Percentiles rank a stretch among this genome's conserved stretches.
Conservation (phyloP, 30 jellyfish, hydroid and myxozoan genomes). For the Cassiopea andromeda region DNA sequence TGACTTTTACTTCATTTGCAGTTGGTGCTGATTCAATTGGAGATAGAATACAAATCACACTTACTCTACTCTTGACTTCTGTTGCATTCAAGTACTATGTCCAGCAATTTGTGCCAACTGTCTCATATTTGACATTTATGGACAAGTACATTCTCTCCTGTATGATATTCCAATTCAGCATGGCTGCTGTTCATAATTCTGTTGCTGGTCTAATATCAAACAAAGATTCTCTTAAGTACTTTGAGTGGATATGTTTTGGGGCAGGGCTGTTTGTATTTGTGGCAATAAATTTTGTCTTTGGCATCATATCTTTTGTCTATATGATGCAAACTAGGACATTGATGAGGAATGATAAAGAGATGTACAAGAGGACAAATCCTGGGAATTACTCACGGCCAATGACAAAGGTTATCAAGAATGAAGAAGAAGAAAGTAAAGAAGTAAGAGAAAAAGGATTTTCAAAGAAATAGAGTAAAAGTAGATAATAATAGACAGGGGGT, state of each 20-base stretch:
- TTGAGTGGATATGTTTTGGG: slow-evolving; percentile 59
- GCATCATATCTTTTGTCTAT: slow-evolving; percentile 18
- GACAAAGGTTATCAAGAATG: not conserved
- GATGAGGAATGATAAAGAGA: slow-evolving; percentile 28
- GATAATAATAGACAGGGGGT: too few species aligned
- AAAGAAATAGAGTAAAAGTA: too few species aligned
- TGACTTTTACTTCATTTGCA: slow-evolving; percentile 72
- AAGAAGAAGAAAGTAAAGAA: not conserved
- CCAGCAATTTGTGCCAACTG: slow-evolving; percentile 76
- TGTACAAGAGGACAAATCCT: slow-evolving; percentile 16
- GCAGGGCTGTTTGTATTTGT: slow-evolving; percentile 25
- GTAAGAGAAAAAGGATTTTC: not conserved
- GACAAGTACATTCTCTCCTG: slow-evolving; percentile 50
- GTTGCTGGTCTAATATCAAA: slow-evolving; percentile 46
- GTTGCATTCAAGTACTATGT: slow-evolving; percentile 66
- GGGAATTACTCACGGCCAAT: not conserved
- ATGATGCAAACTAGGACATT: not conserved
- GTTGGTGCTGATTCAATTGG: slow-evolving; percentile 59
- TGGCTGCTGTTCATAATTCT: slow-evolving; percentile 66
- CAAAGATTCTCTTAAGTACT: not conserved
- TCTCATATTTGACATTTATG: slow-evolving; percentile 59
- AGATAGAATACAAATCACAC: slow-evolving; percentile 59
- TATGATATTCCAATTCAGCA: slow-evolving; percentile 64
- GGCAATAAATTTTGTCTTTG: slow-evolving; percentile 44
- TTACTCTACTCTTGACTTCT: slow-evolving; percentile 61